phyloP scores from a whole-genome alignment of 23 tunicate species.

The Clavelina lepadiformis region DNA sequence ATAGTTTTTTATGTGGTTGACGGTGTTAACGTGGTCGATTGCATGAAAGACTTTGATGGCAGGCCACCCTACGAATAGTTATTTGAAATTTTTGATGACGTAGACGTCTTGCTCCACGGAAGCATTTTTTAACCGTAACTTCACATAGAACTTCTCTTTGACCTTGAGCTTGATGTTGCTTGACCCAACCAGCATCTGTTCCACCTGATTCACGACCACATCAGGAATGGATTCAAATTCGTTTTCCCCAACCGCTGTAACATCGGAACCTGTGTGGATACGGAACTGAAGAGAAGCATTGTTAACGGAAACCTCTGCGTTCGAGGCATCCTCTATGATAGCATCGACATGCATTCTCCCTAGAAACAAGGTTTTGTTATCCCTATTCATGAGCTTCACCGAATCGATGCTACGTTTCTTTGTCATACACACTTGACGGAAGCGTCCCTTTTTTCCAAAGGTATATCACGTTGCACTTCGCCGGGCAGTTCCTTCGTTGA shows the following conservation, averaged over 20 bases:
- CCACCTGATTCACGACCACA: neutral
- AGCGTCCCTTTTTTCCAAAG: neutral
- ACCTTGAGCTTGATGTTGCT: neutral
- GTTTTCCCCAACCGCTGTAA: slow-evolving; percentile 3
- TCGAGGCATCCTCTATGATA: neutral
- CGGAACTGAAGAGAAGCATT: neutral
- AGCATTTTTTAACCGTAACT: neutral
- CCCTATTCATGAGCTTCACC: too few relatives aligned
- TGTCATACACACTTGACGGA: neutral
- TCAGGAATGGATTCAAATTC: neutral
- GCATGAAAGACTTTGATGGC: slow-evolving; percentile 8
- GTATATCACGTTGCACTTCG: neutral
- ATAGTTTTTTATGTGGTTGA: neutral
- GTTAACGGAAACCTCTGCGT: neutral
- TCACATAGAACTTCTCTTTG: slow-evolving; percentile 3
- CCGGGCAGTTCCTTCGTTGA: neutral
- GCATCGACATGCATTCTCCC: neutral
- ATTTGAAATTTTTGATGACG: neutral
- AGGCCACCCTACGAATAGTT: slow-evolving; percentile 29
- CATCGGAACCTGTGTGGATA: slow-evolving; percentile 35
- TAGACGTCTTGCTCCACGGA: neutral
- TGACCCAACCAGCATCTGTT: neutral
- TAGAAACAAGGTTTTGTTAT: neutral
- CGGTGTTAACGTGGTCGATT: neutral
- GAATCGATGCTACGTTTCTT: too few relatives aligned